phyloP scores from a whole-genome alignment of 23 tunicate genomes.

The Trididemnum miniatum region DNA sequence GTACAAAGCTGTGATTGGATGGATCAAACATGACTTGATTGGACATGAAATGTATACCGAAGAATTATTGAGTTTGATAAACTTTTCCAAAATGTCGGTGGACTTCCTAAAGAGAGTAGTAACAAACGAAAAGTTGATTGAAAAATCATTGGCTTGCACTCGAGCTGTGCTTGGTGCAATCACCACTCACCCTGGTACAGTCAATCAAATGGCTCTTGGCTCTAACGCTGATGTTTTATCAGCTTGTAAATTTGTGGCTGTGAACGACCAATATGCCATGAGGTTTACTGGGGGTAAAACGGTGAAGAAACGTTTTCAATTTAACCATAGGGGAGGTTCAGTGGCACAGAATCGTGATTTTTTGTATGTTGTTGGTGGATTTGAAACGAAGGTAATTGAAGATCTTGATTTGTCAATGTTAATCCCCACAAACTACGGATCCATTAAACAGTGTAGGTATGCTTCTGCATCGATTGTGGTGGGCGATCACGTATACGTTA shows the following conservation, averaged over 20 bases:
- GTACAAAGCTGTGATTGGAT: neutral
- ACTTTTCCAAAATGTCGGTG: neutral
- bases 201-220: too few relatives aligned
- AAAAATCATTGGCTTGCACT: too few relatives aligned
- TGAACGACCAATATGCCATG: too few relatives aligned
- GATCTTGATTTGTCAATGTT: neutral
- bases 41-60: neutral
- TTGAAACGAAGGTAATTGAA: neutral
- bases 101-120: neutral
- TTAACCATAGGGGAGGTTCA: neutral
- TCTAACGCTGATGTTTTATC: too few relatives aligned
- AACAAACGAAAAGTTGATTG: neutral
- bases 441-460: neutral
- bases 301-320: too few relatives aligned
- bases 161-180: too few relatives aligned
- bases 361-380: neutral
- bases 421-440: neutral
- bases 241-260: too few relatives aligned
- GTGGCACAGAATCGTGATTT: neutral
- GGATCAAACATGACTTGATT: conserved; percentile 1
- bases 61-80: neutral
- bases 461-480: neutral
- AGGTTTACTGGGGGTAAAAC: too few relatives aligned
- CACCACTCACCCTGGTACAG: too few relatives aligned
- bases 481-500: neutral